Base-by-base conservation (phyloP, 1,140 invertebrate genomes). In the Daktulosphaira vitifoliae region DNA sequence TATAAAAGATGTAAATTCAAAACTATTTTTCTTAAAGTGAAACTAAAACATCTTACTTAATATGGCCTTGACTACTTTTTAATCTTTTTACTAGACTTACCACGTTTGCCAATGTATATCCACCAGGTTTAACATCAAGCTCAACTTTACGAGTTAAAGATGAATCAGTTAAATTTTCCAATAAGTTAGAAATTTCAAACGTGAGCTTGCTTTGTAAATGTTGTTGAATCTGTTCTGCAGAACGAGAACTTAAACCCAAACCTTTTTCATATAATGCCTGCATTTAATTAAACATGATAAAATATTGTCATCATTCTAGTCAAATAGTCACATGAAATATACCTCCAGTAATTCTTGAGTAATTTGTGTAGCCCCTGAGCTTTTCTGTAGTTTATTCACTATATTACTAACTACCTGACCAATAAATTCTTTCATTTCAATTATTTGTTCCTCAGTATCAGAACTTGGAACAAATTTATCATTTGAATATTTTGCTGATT, bases 91-190 rank as follows among this genome's bases (percentile, higher is more conserved):
- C 16, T 6, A 46, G 13, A 62, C 26, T 48, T 33, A 62, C 56
- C 38, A 9, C 25, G 29, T 46, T 48, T 15, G 39, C 16, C 13
- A 48, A 48, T 29, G 25, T 46, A 48, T 62, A 62, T 20, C 56
- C 42, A n/a, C 42, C 56, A 0, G 56, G 56, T 25, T 62, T 62
- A 16, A 20, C 25, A 29, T n/a, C 44, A 2, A 46, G 13, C 15
- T 33, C 42, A n/a, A 16, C 1, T 62, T 62, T 62, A 48, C 77
- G 73, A 65, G 78, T 79, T 39, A 88, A 73, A 66, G 85, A 81
- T 0, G 80, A 76, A 7, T 84, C 82, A 29, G 80, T 81, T 3
- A 89, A 72, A 70, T 82, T 78, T 2, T 77, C 75, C n/a, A 88
- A 70, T 6, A 81, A 69, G 68, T 81, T 77, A 0, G 81, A 81